Evolutionary conservation across 2,888 invertebrate species (phyloP).

Genomic region (Autographa gamma): DNA sequence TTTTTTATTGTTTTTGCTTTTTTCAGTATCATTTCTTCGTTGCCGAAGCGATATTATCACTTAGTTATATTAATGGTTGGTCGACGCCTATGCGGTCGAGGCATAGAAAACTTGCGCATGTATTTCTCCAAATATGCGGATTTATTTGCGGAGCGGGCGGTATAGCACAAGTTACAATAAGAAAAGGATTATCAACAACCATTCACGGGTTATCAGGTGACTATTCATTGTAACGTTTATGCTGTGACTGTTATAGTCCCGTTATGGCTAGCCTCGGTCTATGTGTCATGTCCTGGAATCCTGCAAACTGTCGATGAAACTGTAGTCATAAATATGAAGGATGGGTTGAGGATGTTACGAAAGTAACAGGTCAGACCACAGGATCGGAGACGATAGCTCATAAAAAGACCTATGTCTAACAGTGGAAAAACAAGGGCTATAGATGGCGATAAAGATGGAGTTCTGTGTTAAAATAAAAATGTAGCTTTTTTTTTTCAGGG

Average conservation of each 20-base stretch:
- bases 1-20: background rate
- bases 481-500: slow-evolving; percentile 56
- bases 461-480: background rate
- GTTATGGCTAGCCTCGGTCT: background rate
- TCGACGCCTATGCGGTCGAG: slow-evolving; percentile 65
- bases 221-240: slow-evolving; percentile 10
- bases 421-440: no score
- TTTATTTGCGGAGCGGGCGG: slow-evolving; percentile 61
- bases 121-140: slow-evolving; percentile 66
- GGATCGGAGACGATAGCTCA: no score
- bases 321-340: background rate
- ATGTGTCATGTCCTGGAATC: slow-evolving; percentile 20
- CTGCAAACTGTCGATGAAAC: background rate
- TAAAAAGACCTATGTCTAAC: no score
- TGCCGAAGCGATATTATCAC: slow-evolving; percentile 70
- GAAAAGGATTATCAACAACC: slow-evolving; percentile 48
- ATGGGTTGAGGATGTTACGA: no score
- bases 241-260: background rate
- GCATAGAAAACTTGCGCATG: slow-evolving; percentile 66
- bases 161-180: slow-evolving; percentile 34
- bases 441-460: background rate
- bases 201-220: slow-evolving; percentile 68
- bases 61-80: slow-evolving; percentile 75
- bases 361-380: no score
- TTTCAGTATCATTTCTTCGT: slow-evolving; percentile 73